Evolutionary conservation across 2,888 invertebrate species (phyloP).

Genomic region (Acrobasis consociella): DNA sequence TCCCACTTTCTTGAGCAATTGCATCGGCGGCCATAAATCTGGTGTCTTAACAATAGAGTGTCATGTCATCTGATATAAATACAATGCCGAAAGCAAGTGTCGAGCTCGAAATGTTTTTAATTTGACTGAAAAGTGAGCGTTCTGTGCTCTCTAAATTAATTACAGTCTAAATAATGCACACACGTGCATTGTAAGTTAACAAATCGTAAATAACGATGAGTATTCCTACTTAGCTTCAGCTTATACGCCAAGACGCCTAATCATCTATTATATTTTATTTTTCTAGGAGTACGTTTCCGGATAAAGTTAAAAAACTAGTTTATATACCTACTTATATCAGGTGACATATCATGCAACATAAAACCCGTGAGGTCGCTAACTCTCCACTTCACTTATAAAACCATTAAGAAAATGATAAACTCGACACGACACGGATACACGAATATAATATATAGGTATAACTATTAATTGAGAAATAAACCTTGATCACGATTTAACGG

Average conservation of each 20-base stretch:
- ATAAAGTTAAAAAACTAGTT: not conserved
- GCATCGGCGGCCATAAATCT: slow-evolving; percentile 41
- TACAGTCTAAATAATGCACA: not conserved
- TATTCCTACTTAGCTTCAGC: no score
- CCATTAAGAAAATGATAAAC: slow-evolving; percentile 54
- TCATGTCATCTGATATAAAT: slow-evolving; percentile 7
- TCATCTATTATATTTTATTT: no score
- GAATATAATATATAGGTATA: no score
- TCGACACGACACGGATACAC: slow-evolving; percentile 40
- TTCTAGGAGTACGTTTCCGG: no score
- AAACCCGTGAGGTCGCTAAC: slow-evolving; percentile 42
- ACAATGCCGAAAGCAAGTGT: not conserved
- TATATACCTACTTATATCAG: not conserved
- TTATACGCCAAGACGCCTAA: no score
- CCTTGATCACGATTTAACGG: not conserved
- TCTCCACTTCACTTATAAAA: slow-evolving; percentile 45
- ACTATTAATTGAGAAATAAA: not conserved
- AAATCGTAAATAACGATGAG: no score
- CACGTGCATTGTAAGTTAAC: not conserved
- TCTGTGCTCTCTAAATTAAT: not conserved
- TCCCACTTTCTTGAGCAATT: slow-evolving; percentile 60
- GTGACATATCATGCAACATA: not conserved
- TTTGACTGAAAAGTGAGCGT: slow-evolving; percentile 1
- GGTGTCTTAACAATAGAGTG: slow-evolving; percentile 18
- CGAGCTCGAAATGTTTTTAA: not conserved